Conservation (phyloP, 2,113 vertebrate genomes). For the Oreochromis tanganicae region DNA sequence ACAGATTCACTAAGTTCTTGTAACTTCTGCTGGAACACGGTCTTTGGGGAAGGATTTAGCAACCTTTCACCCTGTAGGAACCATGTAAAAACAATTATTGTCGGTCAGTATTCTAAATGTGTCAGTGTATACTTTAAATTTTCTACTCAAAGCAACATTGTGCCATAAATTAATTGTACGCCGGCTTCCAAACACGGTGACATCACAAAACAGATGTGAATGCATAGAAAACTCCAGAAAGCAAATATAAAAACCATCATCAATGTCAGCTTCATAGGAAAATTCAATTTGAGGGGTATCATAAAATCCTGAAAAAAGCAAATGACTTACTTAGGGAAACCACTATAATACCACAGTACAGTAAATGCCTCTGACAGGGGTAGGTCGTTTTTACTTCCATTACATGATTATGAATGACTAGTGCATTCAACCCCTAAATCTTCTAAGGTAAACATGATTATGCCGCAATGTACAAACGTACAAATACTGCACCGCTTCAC, state of each 20-base stretch:
- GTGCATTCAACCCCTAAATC: background rate
- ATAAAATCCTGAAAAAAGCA: background rate
- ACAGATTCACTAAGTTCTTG: slow-evolving; percentile 71
- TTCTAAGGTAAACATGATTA: background rate
- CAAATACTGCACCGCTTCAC: background rate
- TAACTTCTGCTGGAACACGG: slow-evolving; percentile 77
- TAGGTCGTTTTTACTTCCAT: background rate
- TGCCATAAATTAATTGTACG: background rate
- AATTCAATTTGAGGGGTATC: background rate
- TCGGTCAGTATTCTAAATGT: background rate
- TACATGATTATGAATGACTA: background rate
- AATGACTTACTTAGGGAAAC: background rate
- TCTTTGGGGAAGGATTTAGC: slow-evolving; percentile 74
- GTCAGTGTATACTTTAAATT: background rate
- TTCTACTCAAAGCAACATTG: background rate
- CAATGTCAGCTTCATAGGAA: background rate
- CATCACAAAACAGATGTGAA: background rate
- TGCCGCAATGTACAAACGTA: background rate
- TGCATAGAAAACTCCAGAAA: background rate
- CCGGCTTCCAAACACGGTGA: background rate
- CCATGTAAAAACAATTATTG: background rate
- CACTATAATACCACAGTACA: background rate
- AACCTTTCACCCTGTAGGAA: slow-evolving; percentile 62
- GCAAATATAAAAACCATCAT: background rate
- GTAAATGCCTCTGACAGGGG: background rate